phyloP scores from a whole-genome alignment of 2,888 invertebrate genomes.

The Leptogaster cylindrica region DNA sequence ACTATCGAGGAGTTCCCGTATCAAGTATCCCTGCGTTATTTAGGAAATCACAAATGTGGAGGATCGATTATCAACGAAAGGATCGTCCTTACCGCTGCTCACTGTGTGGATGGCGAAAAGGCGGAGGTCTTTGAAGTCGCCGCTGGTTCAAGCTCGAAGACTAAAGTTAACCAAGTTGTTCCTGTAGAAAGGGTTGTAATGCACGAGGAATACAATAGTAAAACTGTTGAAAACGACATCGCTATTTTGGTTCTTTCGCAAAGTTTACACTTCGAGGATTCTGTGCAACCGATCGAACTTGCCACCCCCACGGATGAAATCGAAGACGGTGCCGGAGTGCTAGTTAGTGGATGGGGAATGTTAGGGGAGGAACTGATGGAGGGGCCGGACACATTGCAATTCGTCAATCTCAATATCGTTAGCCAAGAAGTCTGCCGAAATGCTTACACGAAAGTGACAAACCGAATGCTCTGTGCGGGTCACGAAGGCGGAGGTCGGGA shows the following conservation, averaged over 20 bases:
- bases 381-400: slow-evolving; percentile 56
- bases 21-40: slow-evolving; percentile 54
- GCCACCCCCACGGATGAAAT: slow-evolving; percentile 49
- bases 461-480: slow-evolving; percentile 47
- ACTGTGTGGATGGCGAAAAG: slow-evolving; percentile 60
- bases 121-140: background rate
- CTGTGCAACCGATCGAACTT: slow-evolving; percentile 60
- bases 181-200: background rate
- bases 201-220: slow-evolving; percentile 62
- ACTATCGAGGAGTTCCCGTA: slow-evolving; percentile 53
- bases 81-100: slow-evolving; percentile 67
- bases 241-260: slow-evolving; percentile 63
- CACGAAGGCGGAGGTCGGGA: slow-evolving; percentile 40
- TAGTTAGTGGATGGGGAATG: slow-evolving; percentile 46
- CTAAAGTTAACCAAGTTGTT: slow-evolving; percentile 21
- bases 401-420: slow-evolving; percentile 62
- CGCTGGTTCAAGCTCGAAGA: slow-evolving; percentile 63
- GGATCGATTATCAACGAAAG: slow-evolving; percentile 64
- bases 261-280: slow-evolving; percentile 59
- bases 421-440: slow-evolving; percentile 57
- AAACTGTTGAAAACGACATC: slow-evolving; percentile 64
- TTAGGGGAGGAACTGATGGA: slow-evolving; percentile 49
- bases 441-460: slow-evolving; percentile 47
- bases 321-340: slow-evolving; percentile 4
- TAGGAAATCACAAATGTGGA: slow-evolving; percentile 65